Evolutionary conservation across 92 coral and sea anemone species (phyloP).

Genomic region (Phenganax marumi): DNA sequence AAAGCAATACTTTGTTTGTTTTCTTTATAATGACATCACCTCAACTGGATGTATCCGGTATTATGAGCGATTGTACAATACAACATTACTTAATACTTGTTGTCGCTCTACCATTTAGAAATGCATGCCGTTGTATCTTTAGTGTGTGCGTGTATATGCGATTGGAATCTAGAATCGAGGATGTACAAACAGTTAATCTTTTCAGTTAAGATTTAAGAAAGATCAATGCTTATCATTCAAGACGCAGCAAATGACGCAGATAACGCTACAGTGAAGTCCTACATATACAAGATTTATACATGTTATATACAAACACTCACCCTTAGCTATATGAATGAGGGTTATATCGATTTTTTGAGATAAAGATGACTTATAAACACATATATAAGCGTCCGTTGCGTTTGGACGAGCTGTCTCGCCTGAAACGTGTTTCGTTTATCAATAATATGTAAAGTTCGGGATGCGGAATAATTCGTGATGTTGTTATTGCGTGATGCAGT

Average conservation of each 20-base stretch:
- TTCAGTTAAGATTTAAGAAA: slow-evolving; percentile 3
- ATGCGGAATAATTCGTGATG: background rate
- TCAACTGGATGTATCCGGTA: too few species aligned
- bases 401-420: background rate
- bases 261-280: slow-evolving; percentile 21
- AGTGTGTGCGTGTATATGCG: background rate
- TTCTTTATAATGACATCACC: background rate
- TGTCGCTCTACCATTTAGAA: too few species aligned
- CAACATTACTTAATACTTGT: too few species aligned
- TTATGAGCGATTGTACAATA: too few species aligned
- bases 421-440: background rate
- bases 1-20: background rate
- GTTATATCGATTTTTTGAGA: slow-evolving; percentile 36
- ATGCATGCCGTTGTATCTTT: too few species aligned
- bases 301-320: slow-evolving; percentile 41
- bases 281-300: slow-evolving; percentile 28
- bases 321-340: slow-evolving; percentile 11
- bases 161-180: slow-evolving; percentile 19
- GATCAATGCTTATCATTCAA: slow-evolving; percentile 21
- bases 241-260: slow-evolving; percentile 20
- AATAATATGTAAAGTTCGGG: background rate
- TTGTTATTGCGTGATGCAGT: slow-evolving; percentile 27
- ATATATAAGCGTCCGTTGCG: slow-evolving; percentile 1
- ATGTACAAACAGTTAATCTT: background rate
- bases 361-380: slow-evolving; percentile 25